phyloP scores from a whole-genome alignment of 2,888 invertebrate genomes.

The Bellardia bayeri region DNA sequence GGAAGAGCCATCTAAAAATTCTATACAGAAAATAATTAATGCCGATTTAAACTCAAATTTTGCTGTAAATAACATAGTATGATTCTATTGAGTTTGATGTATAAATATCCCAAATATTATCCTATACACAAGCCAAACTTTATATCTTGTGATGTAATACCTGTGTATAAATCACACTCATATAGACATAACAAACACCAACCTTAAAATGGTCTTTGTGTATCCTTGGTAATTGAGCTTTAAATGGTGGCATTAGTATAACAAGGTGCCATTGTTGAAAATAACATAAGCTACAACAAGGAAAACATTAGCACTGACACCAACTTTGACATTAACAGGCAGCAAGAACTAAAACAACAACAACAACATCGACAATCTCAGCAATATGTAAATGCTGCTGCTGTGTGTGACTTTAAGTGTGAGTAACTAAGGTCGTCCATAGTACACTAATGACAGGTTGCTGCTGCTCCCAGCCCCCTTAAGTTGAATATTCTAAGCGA shows the following conservation, averaged over 20 bases:
- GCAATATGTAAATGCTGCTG: constrained; percentile 43
- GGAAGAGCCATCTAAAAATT: too few species aligned
- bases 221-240: constrained; percentile 26
- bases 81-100: not conserved
- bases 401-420: not conserved
- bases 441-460: constrained; percentile 18
- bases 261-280: constrained; percentile 26
- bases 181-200: not conserved
- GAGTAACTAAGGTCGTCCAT: constrained; percentile 30
- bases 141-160: constrained; percentile 27
- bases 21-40: too few species aligned
- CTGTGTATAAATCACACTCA: not conserved
- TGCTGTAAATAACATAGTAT: not conserved
- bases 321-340: constrained; percentile 13
- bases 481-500: constrained; percentile 46
- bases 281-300: not conserved
- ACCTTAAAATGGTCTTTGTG: not conserved
- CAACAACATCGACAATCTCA: constrained; percentile 16
- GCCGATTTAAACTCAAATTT: too few species aligned
- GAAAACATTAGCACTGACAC: constrained; percentile 12
- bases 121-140: constrained; percentile 21
- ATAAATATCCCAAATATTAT: not conserved
- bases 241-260: constrained; percentile 37
- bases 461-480: constrained; percentile 9
- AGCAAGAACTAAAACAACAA: not conserved